A percentile compares a stretch with the other conserved stretches of the same genome.
Conservation (phyloP, 2,797 vertebrate species). For the Sphaeramia orbicularis region DNA sequence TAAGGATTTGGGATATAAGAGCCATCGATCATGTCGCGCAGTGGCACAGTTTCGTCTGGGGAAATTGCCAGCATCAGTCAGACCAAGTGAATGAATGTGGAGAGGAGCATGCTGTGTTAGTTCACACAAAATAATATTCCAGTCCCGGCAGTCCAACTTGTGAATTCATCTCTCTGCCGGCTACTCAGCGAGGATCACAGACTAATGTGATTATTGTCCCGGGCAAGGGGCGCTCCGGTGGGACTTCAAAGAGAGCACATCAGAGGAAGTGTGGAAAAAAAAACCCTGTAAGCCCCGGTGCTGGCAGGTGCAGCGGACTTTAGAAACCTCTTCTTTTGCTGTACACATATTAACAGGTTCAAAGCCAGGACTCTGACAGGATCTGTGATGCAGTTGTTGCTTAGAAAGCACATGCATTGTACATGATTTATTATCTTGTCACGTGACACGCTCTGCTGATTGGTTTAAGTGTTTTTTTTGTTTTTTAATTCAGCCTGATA, state of each 20-base stretch:
- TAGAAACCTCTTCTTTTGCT: conserved; percentile 38
- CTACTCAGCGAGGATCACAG: conserved; percentile 77
- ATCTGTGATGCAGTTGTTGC: conserved; percentile 13
- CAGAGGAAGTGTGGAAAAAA: conserved; percentile 58
- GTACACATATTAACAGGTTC: conserved; percentile 50
- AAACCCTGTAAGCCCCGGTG: conserved; percentile 50
- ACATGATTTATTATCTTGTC: conserved; percentile 36
- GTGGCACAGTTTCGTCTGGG: conserved; percentile 75
- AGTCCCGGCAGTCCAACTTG: conserved; percentile 66
- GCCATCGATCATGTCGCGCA: conserved; percentile 82
- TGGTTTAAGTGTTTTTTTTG: conserved; percentile 15
- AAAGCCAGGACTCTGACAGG: conserved; percentile 40
- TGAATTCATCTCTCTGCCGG: conserved; percentile 80
- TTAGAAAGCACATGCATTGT: conserved; percentile 2
- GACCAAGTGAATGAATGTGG: conserved; percentile 67
- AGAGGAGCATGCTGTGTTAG: conserved; percentile 65
- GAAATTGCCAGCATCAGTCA: conserved; percentile 85
- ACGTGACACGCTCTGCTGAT: conserved; percentile 24
- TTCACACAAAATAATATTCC: conserved; percentile 80
- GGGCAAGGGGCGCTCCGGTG: conserved; percentile 67
- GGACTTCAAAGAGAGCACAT: conserved; percentile 83
- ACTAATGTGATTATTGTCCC: conserved; percentile 85
- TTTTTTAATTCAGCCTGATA: conserved; percentile 28
- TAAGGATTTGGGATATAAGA: conserved; percentile 75
- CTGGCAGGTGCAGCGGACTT: conserved; percentile 64